These are phyloP conservation scores for Macquaria australasica DNA, from an alignment of 2,113 vertebrate genomes.

Conservation along the genomic window DNA sequence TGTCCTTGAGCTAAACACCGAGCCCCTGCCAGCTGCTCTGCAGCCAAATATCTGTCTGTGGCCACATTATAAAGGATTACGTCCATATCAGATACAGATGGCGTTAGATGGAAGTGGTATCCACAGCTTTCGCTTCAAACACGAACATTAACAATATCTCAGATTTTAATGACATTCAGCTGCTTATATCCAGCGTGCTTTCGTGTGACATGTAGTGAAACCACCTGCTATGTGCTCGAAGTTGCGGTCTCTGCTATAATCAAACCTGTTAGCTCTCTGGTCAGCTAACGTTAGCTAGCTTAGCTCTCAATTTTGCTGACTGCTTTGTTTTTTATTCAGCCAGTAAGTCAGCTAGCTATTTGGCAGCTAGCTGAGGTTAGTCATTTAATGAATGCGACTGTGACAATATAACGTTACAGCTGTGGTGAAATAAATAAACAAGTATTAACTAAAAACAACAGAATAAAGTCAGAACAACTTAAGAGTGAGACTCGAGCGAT, in stretches of 20 bases:
- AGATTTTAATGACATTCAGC: background rate
- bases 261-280: background rate
- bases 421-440: background rate
- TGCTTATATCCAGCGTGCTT: background rate
- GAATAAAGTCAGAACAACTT: background rate
- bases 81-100: background rate
- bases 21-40: background rate
- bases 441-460: background rate
- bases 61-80: background rate
- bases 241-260: background rate
- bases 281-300: slow-evolving; percentile 17
- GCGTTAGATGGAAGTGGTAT: background rate
- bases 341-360: background rate
- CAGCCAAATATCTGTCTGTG: background rate
- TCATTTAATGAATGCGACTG: background rate
- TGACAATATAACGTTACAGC: background rate
- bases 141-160: background rate
- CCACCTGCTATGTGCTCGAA: background rate
- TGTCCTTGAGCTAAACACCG: background rate
- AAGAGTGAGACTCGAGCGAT: background rate
- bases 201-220: background rate
- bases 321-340: slow-evolving; percentile 17
- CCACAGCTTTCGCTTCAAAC: background rate
- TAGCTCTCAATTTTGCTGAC: slow-evolving; percentile 22
- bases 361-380: background rate